These are phyloP conservation scores for Pelmatolapia mariae DNA, from an alignment of 2,113 vertebrate genomes.

Conservation along the genomic window DNA sequence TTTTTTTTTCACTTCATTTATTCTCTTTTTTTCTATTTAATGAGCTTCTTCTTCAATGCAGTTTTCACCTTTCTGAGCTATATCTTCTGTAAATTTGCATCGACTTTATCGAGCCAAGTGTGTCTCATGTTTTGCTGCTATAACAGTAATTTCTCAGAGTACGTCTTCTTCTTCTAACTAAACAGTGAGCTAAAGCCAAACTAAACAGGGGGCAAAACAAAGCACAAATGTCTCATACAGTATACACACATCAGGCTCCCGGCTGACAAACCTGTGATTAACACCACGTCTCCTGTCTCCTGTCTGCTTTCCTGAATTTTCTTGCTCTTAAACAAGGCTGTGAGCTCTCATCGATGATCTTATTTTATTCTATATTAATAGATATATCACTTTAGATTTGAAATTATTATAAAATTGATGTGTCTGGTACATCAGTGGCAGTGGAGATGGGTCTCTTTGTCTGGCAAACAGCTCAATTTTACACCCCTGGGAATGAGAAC, in stretches of 20 bases:
- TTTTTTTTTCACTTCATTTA: not conserved
- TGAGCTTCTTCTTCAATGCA: not conserved
- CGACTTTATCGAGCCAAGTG: not conserved
- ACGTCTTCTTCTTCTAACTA: not conserved
- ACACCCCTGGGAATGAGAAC: not conserved
- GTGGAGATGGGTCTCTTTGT: not conserved
- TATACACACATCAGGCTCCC: not conserved
- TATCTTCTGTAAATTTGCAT: not conserved
- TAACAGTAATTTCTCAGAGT: not conserved
- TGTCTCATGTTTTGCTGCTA: not conserved
- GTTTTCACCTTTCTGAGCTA: not conserved
- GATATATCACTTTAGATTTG: not conserved
- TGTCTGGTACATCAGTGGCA: not conserved
- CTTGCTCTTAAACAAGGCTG: not conserved
- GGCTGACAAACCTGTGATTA: not conserved
- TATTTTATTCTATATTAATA: not conserved
- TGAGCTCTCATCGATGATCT: not conserved
- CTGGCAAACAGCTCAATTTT: not conserved
- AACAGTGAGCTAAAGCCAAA: not conserved
- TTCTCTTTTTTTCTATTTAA: not conserved
- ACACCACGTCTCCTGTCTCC: not conserved
- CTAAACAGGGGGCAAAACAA: not conserved
- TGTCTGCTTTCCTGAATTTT: not conserved
- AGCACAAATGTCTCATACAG: not conserved
- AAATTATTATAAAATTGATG: not conserved